phyloP scores from a whole-genome alignment of 1,140 invertebrate species.

The Papilio machaon region DNA sequence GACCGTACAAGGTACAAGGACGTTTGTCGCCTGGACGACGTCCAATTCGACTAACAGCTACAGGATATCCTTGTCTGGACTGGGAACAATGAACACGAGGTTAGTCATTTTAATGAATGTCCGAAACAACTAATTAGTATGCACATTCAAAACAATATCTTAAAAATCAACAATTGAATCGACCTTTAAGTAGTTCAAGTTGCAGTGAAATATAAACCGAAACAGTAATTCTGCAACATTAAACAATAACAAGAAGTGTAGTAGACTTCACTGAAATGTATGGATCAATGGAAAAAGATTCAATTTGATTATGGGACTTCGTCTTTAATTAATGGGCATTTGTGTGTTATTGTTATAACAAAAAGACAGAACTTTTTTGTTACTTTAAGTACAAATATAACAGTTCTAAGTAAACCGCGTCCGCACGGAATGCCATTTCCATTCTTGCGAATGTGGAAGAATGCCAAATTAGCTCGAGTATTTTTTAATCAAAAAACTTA shows the following conservation, averaged over 20 bases:
- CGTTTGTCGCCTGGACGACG: slow-evolving; percentile 1
- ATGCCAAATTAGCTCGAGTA: slow-evolving; percentile 32
- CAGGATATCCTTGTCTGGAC: slow-evolving; percentile 27
- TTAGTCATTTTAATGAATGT: slow-evolving; percentile 25
- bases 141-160: not conserved
- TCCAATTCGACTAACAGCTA: not conserved
- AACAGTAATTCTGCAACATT: not conserved
- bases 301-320: not conserved
- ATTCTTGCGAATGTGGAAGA: slow-evolving; percentile 26
- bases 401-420: slow-evolving; percentile 9
- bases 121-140: slow-evolving; percentile 15
- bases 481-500: slow-evolving; percentile 35
- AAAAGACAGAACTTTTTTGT: not conserved
- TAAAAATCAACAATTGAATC: not conserved
- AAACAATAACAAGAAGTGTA: not conserved
- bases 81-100: slow-evolving; percentile 2
- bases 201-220: not conserved
- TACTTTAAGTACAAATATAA: not conserved
- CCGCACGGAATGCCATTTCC: slow-evolving; percentile 28
- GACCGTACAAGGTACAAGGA: slow-evolving; percentile 26
- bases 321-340: not conserved
- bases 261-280: not conserved
- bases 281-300: not conserved
- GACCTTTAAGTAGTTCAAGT: not conserved
- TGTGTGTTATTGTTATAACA: not conserved